These are phyloP conservation scores for Pseudopleuronectes americanus DNA, from an alignment of 2,797 vertebrate genomes.

Conservation along the genomic window DNA sequence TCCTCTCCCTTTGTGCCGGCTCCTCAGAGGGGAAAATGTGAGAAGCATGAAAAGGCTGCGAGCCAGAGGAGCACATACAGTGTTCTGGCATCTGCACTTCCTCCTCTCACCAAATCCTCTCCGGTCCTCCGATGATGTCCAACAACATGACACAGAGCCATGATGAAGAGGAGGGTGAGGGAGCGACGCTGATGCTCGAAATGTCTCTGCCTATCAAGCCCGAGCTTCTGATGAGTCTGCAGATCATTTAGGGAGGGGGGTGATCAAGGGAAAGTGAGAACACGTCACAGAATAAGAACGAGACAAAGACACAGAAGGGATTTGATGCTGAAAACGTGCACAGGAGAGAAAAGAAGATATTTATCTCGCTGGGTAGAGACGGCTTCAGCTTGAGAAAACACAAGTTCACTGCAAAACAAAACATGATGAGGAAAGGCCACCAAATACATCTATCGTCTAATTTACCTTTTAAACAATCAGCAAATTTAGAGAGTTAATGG, in stretches of 20 bases:
- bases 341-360: background rate
- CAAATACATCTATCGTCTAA: no score
- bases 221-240: slow-evolving; percentile 5
- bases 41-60: slow-evolving; percentile 59
- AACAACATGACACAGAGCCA: slow-evolving; percentile 41
- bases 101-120: slow-evolving; percentile 56
- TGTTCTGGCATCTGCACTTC: slow-evolving; percentile 60
- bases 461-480: no score
- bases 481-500: no score
- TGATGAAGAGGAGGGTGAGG: slow-evolving; percentile 1
- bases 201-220: background rate
- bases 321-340: slow-evolving; percentile 13
- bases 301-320: background rate
- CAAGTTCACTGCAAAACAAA: background rate
- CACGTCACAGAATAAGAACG: background rate
- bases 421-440: background rate
- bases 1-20: slow-evolving; percentile 39
- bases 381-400: background rate
- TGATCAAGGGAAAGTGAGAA: background rate
- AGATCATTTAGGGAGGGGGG: background rate
- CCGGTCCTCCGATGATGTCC: slow-evolving; percentile 57
- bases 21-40: slow-evolving; percentile 67
- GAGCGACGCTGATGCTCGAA: background rate
- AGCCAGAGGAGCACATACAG: slow-evolving; percentile 59
- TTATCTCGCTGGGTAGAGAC: background rate